Conservation (phyloP, 2,113 vertebrate genomes). For the Seriola quinqueradiata region DNA sequence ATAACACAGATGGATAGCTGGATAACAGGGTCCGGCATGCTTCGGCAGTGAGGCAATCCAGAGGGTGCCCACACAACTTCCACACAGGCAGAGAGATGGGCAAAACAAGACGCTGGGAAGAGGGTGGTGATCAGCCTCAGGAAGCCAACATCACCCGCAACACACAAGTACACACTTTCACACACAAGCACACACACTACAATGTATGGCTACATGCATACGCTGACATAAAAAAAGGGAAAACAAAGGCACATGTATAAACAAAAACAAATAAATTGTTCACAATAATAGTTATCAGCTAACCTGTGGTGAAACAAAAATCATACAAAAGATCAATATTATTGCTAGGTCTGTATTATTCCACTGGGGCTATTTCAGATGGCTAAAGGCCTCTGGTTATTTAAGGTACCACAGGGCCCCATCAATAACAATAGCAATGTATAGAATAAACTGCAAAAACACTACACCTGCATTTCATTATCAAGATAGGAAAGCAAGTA, state of each 20-base stretch:
- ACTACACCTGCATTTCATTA: conserved; percentile 8
- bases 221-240: neutral
- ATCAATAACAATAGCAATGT: conserved; percentile 16
- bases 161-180: conserved; percentile 66
- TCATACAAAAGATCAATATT: conserved; percentile 57
- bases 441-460: conserved; percentile 1
- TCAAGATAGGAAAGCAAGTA: neutral
- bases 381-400: conserved; percentile 39
- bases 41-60: conserved; percentile 85
- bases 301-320: conserved; percentile 45
- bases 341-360: conserved; percentile 26
- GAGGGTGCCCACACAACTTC: conserved; percentile 87
- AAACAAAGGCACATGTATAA: neutral
- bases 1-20: conserved; percentile 87
- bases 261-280: conserved; percentile 16
- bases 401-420: conserved; percentile 25
- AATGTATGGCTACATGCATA: conserved; percentile 23
- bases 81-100: conserved; percentile 80
- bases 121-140: conserved; percentile 79
- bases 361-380: conserved; percentile 19
- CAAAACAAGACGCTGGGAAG: conserved; percentile 77
- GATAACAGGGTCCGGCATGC: conserved; percentile 87
- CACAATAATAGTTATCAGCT: conserved; percentile 31
- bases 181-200: conserved; percentile 40
- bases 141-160: conserved; percentile 76